Evolutionary conservation across 2,888 invertebrate species (phyloP), one percentile per base, ranked within the genome.

Genomic region (Lepidocyrtoides sp.): DNA sequence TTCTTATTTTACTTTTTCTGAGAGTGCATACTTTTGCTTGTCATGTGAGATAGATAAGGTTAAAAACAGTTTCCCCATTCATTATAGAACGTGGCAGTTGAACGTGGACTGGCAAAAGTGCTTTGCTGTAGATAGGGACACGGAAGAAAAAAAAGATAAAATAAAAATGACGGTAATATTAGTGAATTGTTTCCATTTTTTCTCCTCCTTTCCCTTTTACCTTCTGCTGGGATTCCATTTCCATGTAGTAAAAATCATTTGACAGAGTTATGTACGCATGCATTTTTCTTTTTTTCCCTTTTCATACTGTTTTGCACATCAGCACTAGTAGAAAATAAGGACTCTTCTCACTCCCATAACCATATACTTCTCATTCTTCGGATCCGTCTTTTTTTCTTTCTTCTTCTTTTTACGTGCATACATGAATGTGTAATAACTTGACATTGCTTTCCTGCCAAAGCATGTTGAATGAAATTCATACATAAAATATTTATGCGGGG

Each of bases 401-500:
- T 48, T 26, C 77, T 44, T 17, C 36, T 54, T 63, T 81, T 85
- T 85, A 79, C 84, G 79, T 90, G 85, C 90, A 90, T 90, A 90
- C 79, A 85, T 90, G 90, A 85, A 90, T 90, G 26, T 69, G 82
- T 85, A 90, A 85, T 85, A 26, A 29, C 63, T 84, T 84, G 77
- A 84, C 89, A 84, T 89, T 89, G 83, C 77, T 84, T 79, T 85
- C 20, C 20, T 51, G 72, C 48, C 72, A 57, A 81, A 81, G 81
- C 82, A 57, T 82, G 57, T 54, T 63, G 86, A 79, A 86, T 81
- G 81, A 72, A 81, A 72, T 48, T 91, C 81, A 51, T 79, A 51
- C 87, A 82, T 91, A 81, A 91, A 91, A 81, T 91, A 91, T 91
- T 91, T 81, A 91, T 91, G 82, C 23, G 48, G 75, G n/a, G 63